Evolutionary conservation across 2,888 invertebrate genomes (phyloP), one percentile per base, ranked within the genome.

Genomic region (Esperia sulphurella): DNA sequence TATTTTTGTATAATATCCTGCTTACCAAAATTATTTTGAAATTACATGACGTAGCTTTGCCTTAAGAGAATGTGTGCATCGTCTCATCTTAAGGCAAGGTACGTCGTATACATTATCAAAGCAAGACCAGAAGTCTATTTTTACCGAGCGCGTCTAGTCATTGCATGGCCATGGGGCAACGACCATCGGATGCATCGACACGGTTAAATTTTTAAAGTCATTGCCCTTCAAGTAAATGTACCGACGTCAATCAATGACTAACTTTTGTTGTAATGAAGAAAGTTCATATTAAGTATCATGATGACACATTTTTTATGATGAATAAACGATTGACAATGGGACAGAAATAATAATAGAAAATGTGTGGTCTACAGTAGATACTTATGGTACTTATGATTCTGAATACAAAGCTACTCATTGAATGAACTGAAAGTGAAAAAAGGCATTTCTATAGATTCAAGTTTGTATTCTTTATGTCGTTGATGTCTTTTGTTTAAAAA

Each of bases 181-280:
- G 84, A 81, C 84, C 83, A 78, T 53, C 51, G 64, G 65, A 71
- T 81, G 79, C 79, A 78, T 53, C 71, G 71, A 66, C 71, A 73
- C 71, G 69, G 71, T 73, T 75, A 67, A 58, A 77, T 79, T 84
- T 75, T 78, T 66, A 75, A 79, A 79, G 84, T 82, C 83, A 75
- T 72, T 75, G 82, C 71, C 79, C 83, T 70, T 73, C 50, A 54
- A 57, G 58, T 65, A 66, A 58, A 54, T 49, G 43, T 49, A 48
- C 13, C 14, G 35, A 33, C 43, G n/a, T 12, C 33, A 14, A 33
- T 12, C 43, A 9, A 28, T 12, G 31, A 43, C 6, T 45, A 41
- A 21, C 21, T 46, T 45, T 14, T 30, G 6, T 14, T 5, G 40
- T 6, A 45, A 45, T 29, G 39, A 38, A 31, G 14, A 33, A 33